phyloP scores from a whole-genome alignment of 1,140 invertebrate species.

The Andrena cerasifolii region DNA sequence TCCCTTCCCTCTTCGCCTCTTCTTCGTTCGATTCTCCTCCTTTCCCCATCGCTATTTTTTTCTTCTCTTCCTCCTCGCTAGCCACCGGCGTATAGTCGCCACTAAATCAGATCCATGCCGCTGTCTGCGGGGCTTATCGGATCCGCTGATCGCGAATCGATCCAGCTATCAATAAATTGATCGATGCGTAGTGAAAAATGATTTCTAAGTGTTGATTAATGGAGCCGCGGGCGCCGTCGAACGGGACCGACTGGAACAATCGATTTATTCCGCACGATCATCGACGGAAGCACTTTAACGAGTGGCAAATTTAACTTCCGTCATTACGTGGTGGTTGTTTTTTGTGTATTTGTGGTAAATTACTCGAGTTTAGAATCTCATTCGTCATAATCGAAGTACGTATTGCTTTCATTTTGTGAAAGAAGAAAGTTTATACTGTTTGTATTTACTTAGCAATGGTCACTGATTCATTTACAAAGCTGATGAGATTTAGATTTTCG shows the following conservation, averaged over 20 bases:
- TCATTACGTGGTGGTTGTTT: neutral
- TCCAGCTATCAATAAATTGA: slow-evolving; percentile 42
- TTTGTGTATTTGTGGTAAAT: neutral
- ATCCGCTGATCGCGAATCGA: slow-evolving; percentile 13
- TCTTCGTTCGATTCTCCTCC: slow-evolving; percentile 1
- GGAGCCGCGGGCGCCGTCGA: neutral
- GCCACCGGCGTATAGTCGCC: slow-evolving; percentile 12
- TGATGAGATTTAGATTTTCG: too few species aligned
- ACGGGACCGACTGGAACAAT: neutral
- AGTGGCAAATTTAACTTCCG: slow-evolving; percentile 3
- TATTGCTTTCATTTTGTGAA: neutral
- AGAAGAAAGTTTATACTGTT: neutral
- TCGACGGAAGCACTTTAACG: neutral
- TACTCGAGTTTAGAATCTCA: neutral
- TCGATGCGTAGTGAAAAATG: slow-evolving; percentile 28
- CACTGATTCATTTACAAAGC: too few species aligned
- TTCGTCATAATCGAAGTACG: neutral
- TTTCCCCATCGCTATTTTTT: neutral
- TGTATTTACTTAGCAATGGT: too few species aligned
- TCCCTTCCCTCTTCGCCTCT: slow-evolving; percentile 6
- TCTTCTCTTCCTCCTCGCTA: slow-evolving; percentile 10
- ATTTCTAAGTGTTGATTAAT: slow-evolving; percentile 37
- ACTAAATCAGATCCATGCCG: slow-evolving; percentile 36
- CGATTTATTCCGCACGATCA: slow-evolving; percentile 2
- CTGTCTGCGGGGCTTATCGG: slow-evolving; percentile 31